These are phyloP conservation scores for Stictocephala bisonia DNA, from an alignment of 2,888 invertebrate species.

Conservation along the genomic window DNA sequence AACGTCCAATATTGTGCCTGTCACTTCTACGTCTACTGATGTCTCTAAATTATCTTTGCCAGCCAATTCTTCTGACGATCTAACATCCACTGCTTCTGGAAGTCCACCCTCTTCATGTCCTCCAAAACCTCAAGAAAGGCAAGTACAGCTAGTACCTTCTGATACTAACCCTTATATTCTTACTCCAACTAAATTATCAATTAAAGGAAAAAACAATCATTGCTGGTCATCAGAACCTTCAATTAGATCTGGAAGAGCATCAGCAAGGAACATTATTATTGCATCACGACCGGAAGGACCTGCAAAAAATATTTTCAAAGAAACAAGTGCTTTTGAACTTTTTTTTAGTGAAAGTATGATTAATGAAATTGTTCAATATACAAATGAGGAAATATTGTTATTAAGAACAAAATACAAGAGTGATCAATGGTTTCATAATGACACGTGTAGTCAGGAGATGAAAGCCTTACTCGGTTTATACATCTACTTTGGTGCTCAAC, in stretches of 20 bases:
- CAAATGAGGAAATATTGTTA: not conserved
- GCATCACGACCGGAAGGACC: not conserved
- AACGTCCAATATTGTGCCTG: no score
- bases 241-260: not conserved
- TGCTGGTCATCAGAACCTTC: not conserved
- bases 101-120: no score
- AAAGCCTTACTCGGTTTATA: not conserved
- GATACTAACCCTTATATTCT: no score
- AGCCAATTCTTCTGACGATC: no score
- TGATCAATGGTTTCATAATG: not conserved
- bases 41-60: no score
- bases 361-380: not conserved
- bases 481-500: constrained; percentile 10
- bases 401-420: not conserved
- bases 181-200: no score
- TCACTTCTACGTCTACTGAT: no score
- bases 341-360: not conserved
- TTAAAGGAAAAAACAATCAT: not conserved
- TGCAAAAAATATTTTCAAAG: not conserved
- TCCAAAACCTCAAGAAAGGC: no score
- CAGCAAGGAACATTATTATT: not conserved
- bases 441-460: not conserved
- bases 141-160: no score
- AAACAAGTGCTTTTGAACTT: not conserved
- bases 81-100: no score